Evolutionary conservation across 2,113 vertebrate species (phyloP), one percentile per base, ranked within the genome.

Genomic region (Triplophysa rosa): DNA sequence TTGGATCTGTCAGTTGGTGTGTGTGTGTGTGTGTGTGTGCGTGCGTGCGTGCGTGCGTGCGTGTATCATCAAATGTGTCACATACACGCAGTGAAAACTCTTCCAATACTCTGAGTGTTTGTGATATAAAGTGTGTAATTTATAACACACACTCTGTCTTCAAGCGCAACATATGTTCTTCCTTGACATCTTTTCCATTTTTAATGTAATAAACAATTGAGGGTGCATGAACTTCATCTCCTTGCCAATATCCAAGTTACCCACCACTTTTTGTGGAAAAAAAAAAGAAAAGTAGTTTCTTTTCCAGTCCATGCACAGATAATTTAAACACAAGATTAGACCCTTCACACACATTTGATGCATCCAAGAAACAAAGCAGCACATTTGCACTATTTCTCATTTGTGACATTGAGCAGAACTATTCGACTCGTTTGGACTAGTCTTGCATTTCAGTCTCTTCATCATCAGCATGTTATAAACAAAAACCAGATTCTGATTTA

Each of bases 171-270:
- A n/a, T 61, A 66, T 78, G 74, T 74, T 79, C 65, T 63, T 40
- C 2, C n/a, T 73, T 56, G 23, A 24, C 67, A 54, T 70, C 29
- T 29, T 29, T 29, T 29, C 29, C 29, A 29, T 79, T 64, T 56
- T 37, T 37, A 47, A 68, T 16, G 14, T 67, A 23, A 65, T 86
- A 80, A 89, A 86, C 80, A 79, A 45, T 72, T 37, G 33, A 37
- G 6, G 33, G 26, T 29, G 1, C 19, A 47, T 59, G 14, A 70
- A 54, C 58, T 26, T 26, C 16, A 26, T 14, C 49, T 59, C 33
- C 16, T 52, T 52, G 47, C 47, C 47, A 52, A 52, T 14, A 14
- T 6, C 0, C 16, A 11, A 10, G 11, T 64, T 26, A 66, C 74
- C 49, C 16, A 80, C 49, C 79, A 56, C 49, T 56, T 37, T 54